phyloP scores from a whole-genome alignment of 2,113 vertebrate species.

The Australoheros scitulus region DNA sequence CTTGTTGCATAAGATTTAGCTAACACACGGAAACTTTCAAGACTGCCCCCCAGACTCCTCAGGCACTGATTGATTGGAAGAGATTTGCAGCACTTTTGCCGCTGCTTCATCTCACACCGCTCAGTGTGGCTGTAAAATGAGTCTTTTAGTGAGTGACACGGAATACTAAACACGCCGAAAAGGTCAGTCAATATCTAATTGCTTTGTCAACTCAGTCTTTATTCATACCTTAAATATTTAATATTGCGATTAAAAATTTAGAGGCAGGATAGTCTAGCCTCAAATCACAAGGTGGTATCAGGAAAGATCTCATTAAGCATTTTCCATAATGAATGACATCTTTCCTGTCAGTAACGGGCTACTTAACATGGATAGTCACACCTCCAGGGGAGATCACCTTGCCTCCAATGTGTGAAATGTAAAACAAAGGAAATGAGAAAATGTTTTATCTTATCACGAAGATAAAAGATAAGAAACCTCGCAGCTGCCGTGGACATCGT shows the following conservation, averaged over 20 bases:
- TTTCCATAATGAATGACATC: slow-evolving; percentile 71
- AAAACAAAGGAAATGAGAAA: slow-evolving; percentile 70
- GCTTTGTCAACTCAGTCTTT: slow-evolving; percentile 74
- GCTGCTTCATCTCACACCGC: slow-evolving; percentile 18
- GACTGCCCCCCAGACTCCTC: slow-evolving; percentile 10
- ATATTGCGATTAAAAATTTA: slow-evolving; percentile 65
- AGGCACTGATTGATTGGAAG: slow-evolving; percentile 44
- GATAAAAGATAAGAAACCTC: slow-evolving; percentile 53
- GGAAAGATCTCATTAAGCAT: slow-evolving; percentile 63
- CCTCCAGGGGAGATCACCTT: slow-evolving; percentile 46
- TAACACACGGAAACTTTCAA: slow-evolving; percentile 28
- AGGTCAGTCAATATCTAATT: slow-evolving; percentile 76
- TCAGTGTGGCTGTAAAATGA: slow-evolving; percentile 37
- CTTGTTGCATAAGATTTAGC: slow-evolving; percentile 38
- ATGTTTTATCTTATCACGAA: slow-evolving; percentile 52
- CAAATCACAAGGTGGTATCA: slow-evolving; percentile 31
- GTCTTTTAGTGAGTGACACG: slow-evolving; percentile 37
- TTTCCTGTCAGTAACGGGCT: slow-evolving; percentile 50
- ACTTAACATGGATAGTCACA: slow-evolving; percentile 63
- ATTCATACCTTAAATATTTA: slow-evolving; percentile 74
- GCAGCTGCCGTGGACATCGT: slow-evolving; percentile 20
- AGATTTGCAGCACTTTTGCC: slow-evolving; percentile 34
- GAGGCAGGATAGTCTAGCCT: slow-evolving; percentile 28
- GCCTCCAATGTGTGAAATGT: slow-evolving; percentile 57
- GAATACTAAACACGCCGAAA: slow-evolving; percentile 66